Conservation (phyloP, 2,113 vertebrate species). For the Circaetus cinerascens region DNA sequence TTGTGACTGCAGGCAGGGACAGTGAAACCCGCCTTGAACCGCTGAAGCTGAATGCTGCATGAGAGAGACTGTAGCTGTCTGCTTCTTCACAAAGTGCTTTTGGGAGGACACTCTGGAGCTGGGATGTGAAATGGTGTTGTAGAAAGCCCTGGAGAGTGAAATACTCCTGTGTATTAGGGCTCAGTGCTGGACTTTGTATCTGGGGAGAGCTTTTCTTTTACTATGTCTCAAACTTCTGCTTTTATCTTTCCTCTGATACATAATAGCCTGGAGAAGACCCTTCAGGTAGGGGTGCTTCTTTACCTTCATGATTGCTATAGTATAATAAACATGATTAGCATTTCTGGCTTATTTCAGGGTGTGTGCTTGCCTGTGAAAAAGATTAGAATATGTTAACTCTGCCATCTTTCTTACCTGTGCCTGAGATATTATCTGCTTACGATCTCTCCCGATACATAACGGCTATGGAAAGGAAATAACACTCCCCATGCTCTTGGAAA, state of each 20-base stretch:
- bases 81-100: not conserved
- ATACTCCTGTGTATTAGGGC: not conserved
- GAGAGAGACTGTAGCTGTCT: not conserved
- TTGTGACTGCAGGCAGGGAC: not conserved
- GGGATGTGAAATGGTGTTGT: rapidly evolving
- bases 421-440: not conserved
- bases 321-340: not conserved
- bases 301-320: not conserved
- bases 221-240: not conserved
- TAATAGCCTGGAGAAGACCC: not conserved
- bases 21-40: not conserved
- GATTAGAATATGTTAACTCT: not conserved
- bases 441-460: not conserved
- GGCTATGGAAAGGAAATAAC: not conserved
- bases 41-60: rapidly evolving
- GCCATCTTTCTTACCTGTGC: not conserved
- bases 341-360: conserved; percentile 2
- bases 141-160: not conserved
- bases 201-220: not conserved
- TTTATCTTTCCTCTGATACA: not conserved
- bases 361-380: not conserved
- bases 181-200: not conserved
- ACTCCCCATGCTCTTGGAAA: not conserved
- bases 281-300: not conserved
- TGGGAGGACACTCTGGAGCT: not conserved